These are phyloP conservation scores for Dipus sagitta DNA, from an alignment of 2,797 vertebrate genomes.

Conservation along the genomic window DNA sequence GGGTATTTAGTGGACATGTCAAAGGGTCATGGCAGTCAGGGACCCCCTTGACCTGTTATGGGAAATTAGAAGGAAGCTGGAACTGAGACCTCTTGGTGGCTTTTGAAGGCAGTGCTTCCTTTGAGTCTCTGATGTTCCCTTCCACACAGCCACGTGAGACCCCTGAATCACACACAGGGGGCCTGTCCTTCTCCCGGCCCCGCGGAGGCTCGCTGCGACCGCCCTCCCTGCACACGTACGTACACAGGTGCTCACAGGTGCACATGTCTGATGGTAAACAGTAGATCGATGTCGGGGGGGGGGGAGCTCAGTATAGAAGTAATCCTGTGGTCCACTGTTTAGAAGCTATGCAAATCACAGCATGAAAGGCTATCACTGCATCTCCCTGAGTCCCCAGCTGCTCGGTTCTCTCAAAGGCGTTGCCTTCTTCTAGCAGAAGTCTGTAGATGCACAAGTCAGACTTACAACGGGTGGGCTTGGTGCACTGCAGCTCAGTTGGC, in stretches of 20 bases:
- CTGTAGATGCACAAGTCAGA: background rate
- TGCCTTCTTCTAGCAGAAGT: background rate
- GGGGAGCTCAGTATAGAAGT: background rate
- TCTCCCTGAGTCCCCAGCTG: too few species aligned
- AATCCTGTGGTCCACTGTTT: background rate
- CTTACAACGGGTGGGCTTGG: background rate
- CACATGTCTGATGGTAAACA: accelerated
- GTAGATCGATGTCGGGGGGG: too few species aligned
- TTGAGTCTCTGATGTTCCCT: background rate
- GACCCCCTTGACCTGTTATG: background rate
- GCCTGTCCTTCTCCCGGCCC: background rate
- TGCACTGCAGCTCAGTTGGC: background rate
- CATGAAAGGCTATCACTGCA: too few species aligned
- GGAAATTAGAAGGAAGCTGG: constrained; percentile 13
- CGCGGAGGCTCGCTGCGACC: accelerated
- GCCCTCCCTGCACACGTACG: background rate
- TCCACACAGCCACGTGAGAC: background rate
- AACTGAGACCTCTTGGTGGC: background rate
- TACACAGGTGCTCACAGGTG: accelerated
- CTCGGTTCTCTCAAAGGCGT: background rate
- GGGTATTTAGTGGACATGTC: constrained; percentile 52
- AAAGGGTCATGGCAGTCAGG: background rate
- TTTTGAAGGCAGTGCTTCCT: background rate
- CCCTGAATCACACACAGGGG: background rate
- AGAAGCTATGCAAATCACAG: too few species aligned